phyloP scores from a whole-genome alignment of 2,888 invertebrate genomes.

The Strigamia transsilvanica region DNA sequence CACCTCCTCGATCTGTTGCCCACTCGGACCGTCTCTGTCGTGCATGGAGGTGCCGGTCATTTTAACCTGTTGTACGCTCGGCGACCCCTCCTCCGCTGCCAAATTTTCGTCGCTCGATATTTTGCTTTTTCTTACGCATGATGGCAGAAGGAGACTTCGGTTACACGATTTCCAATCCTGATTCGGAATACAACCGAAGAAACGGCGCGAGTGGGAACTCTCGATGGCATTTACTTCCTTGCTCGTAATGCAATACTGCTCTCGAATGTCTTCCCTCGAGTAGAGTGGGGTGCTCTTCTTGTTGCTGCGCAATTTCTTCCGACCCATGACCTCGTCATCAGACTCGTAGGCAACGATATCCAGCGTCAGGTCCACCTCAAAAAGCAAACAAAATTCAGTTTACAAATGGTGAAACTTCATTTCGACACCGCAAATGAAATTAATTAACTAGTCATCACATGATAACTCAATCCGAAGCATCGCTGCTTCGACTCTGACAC shows the following conservation, averaged over 20 bases:
- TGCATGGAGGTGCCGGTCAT: slow-evolving; percentile 37
- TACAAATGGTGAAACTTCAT: not conserved
- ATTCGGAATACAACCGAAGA: slow-evolving; percentile 79
- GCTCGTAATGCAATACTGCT: slow-evolving; percentile 93
- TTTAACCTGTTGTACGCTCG: slow-evolving; percentile 49
- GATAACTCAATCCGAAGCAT: not conserved
- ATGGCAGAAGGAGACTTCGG: slow-evolving; percentile 71
- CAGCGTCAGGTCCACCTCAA: slow-evolving; percentile 75
- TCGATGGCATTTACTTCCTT: slow-evolving; percentile 81
- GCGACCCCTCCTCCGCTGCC: slow-evolving; percentile 64
- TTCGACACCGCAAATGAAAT: not conserved
- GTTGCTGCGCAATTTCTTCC: slow-evolving; percentile 64
- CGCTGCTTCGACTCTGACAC: not conserved
- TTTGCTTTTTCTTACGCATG: slow-evolving; percentile 76
- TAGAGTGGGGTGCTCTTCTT: slow-evolving; percentile 69
- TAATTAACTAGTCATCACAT: not conserved
- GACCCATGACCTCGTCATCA: slow-evolving; percentile 78
- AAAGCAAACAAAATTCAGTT: slow-evolving; percentile 53
- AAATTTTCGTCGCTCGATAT: slow-evolving; percentile 85
- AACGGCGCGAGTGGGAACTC: slow-evolving; percentile 68
- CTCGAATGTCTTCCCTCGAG: slow-evolving; percentile 88
- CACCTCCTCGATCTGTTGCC: slow-evolving; percentile 5
- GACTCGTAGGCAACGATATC: slow-evolving; percentile 77
- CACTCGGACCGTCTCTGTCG: slow-evolving; percentile 9
- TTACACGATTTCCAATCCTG: slow-evolving; percentile 60